Evolutionary conservation across 1,140 invertebrate species (phyloP).

Genomic region (Conus ventricosus): DNA sequence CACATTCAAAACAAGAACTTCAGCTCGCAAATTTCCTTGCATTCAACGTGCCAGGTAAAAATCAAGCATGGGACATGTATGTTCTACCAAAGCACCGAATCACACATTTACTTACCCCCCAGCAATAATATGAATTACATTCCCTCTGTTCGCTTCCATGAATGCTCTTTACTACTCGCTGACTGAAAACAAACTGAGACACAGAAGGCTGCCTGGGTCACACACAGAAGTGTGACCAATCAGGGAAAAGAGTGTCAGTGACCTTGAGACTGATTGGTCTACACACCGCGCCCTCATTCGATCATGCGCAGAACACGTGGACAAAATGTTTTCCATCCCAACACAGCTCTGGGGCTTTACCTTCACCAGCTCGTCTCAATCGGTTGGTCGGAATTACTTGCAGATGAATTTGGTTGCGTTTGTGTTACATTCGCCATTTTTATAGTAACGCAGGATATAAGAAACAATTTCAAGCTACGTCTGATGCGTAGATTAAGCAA

Average conservation of each 20-base stretch:
- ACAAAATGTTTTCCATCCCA: slow-evolving; percentile 25
- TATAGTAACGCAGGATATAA: too few species aligned
- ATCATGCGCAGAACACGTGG: slow-evolving; percentile 29
- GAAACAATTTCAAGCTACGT: too few species aligned
- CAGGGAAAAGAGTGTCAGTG: slow-evolving; percentile 5
- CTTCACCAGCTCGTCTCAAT: background rate
- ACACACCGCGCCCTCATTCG: background rate
- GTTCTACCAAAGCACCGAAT: too few species aligned
- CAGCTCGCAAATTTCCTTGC: too few species aligned
- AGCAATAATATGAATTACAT: slow-evolving; percentile 52
- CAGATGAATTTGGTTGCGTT: background rate
- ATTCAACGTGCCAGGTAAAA: too few species aligned
- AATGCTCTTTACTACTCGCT: slow-evolving; percentile 40
- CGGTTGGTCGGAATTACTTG: too few species aligned
- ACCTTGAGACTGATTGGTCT: slow-evolving; percentile 42
- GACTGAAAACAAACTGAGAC: slow-evolving; percentile 36
- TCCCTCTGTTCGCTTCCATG: slow-evolving; percentile 49
- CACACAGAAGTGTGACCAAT: slow-evolving; percentile 34
- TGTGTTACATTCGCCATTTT: background rate
- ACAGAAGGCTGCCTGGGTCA: slow-evolving; percentile 2
- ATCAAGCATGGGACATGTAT: too few species aligned
- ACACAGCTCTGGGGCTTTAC: too few species aligned
- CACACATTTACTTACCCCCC: slow-evolving; percentile 46
- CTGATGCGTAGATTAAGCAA: too few species aligned
- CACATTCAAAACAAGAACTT: too few species aligned